A percentile compares a stretch with the other conserved stretches of the same genome.
Conservation (phyloP, 2,113 vertebrate species). For the Lepus europaeus region DNA sequence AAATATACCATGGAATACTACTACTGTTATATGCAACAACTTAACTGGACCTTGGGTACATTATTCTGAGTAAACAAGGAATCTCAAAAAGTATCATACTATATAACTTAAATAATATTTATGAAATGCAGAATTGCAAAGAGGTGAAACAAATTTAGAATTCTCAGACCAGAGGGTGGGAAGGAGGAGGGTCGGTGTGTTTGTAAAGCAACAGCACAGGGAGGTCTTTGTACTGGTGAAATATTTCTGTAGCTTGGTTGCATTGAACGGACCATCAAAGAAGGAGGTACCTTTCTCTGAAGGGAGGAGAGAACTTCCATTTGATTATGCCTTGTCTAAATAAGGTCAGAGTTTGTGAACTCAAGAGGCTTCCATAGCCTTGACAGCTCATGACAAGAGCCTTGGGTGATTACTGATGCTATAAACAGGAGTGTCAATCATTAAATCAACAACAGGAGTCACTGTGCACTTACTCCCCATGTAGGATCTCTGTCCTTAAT, state of each 20-base stretch:
- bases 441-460: no score
- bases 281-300: no score
- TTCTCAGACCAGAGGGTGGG: background rate
- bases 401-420: no score
- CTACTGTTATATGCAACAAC: background rate
- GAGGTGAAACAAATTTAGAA: background rate
- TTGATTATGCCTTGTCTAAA: no score
- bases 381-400: no score
- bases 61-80: background rate
- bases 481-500: no score
- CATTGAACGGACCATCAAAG: background rate
- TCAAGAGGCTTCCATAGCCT: no score
- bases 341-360: no score
- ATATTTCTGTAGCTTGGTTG: background rate
- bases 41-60: background rate
- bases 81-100: slow-evolving; percentile 10
- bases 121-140: background rate
- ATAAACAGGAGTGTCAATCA: no score
- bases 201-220: background rate
- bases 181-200: background rate
- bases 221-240: background rate
- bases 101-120: background rate
- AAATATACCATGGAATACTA: background rate
- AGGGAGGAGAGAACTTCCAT: no score
- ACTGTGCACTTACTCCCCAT: no score